These are phyloP conservation scores for Girardinichthys multiradiatus DNA, from an alignment of 2,113 vertebrate genomes.

Conservation along the genomic window DNA sequence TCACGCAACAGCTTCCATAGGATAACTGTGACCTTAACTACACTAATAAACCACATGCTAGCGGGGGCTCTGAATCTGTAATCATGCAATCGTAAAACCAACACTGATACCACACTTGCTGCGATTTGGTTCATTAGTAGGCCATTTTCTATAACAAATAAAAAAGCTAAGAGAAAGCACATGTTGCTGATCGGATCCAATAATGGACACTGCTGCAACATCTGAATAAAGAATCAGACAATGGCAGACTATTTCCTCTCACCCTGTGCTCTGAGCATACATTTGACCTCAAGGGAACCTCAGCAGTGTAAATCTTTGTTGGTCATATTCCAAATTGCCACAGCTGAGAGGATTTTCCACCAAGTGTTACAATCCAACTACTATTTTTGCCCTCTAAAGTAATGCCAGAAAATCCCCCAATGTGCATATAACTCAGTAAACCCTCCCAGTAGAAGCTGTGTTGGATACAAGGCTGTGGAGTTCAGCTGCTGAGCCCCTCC, in stretches of 20 bases:
- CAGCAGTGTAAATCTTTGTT: slow-evolving; percentile 6
- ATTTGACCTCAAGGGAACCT: slow-evolving; percentile 35
- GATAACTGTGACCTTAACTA: slow-evolving; percentile 18
- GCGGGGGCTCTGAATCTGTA: slow-evolving; percentile 3
- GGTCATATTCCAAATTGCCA: slow-evolving; percentile 29
- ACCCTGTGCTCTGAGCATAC: neutral
- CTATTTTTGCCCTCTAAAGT: slow-evolving; percentile 21
- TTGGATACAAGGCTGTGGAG: slow-evolving; percentile 24
- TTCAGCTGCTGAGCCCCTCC: slow-evolving; percentile 51
- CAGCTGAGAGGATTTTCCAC: slow-evolving; percentile 37
- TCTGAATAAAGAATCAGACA: neutral
- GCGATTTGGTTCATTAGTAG: neutral
- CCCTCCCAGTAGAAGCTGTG: slow-evolving; percentile 20
- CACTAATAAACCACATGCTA: slow-evolving; percentile 40
- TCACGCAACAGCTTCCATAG: slow-evolving; percentile 22
- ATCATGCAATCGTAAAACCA: neutral
- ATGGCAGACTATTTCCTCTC: neutral
- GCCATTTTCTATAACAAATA: slow-evolving; percentile 1
- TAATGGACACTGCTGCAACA: neutral
- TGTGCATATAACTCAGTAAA: slow-evolving; percentile 17
- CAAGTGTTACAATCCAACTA: slow-evolving; percentile 21
- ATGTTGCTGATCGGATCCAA: neutral
- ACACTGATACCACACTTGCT: neutral
- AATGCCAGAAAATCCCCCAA: slow-evolving; percentile 20
- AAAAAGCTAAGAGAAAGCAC: neutral